These are phyloP conservation scores for Lordiphosa andalusiaca DNA, from an alignment of 2,888 invertebrate species.

Conservation along the genomic window DNA sequence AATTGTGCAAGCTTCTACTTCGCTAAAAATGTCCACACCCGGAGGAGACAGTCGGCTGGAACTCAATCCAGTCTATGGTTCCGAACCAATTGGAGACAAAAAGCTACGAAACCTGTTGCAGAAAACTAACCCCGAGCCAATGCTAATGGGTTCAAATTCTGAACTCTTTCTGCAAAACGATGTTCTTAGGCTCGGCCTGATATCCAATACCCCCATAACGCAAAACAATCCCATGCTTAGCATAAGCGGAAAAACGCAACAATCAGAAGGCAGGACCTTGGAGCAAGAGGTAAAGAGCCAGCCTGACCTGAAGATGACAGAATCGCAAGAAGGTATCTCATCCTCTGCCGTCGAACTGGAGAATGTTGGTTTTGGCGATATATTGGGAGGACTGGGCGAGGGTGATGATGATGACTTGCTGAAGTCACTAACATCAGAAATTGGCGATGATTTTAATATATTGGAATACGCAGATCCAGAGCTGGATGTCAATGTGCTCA, in stretches of 20 bases:
- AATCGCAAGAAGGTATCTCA: conserved; percentile 82
- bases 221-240: conserved; percentile 69
- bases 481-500: conserved; percentile 92
- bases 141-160: conserved; percentile 48
- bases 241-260: conserved; percentile 52
- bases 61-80: conserved; percentile 38
- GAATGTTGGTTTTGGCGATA: conserved; percentile 87
- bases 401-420: conserved; percentile 94
- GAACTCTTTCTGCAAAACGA: conserved; percentile 55
- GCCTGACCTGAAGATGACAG: conserved; percentile 80
- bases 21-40: conserved; percentile 37
- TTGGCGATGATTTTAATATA: conserved; percentile 97
- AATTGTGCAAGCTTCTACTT: conserved; percentile 27
- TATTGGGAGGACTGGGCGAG: conserved; percentile 90
- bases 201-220: conserved; percentile 47
- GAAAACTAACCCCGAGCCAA: conserved; percentile 52
- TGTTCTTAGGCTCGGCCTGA: conserved; percentile 48
- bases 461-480: conserved; percentile 97
- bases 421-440: conserved; percentile 87
- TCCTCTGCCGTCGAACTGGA: conserved; percentile 59
- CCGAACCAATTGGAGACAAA: conserved; percentile 50
- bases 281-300: conserved; percentile 54
- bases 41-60: conserved; percentile 50
- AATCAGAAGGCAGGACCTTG: conserved; percentile 46
- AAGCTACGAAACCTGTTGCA: conserved; percentile 58